phyloP scores from a whole-genome alignment of 2,888 invertebrate species.

The Bhutanitis thaidina region DNA sequence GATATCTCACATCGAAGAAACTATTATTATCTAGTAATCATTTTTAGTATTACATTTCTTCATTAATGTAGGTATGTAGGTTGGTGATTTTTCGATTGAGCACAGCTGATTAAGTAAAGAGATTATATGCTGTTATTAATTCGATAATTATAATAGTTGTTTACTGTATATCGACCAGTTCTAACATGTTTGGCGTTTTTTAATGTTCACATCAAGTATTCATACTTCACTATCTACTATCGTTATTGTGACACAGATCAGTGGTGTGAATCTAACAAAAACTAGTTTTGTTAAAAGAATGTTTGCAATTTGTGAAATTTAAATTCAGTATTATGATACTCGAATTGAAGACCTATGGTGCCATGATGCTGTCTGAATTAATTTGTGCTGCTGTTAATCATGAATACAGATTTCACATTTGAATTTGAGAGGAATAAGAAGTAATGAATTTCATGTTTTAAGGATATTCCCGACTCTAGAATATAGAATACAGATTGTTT shows the following conservation, averaged over 20 bases:
- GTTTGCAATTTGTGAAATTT: not conserved
- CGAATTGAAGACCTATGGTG: slow-evolving; percentile 45
- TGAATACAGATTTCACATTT: slow-evolving; percentile 54
- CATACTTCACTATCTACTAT: no score
- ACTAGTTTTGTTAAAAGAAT: not conserved
- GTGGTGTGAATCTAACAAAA: not conserved
- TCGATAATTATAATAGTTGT: slow-evolving; percentile 18
- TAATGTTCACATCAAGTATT: slow-evolving; percentile 1
- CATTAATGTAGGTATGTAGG: not conserved
- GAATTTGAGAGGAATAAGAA: slow-evolving; percentile 58
- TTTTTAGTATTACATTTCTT: not conserved
- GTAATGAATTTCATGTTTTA: slow-evolving; percentile 34
- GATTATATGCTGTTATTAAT: slow-evolving; percentile 10
- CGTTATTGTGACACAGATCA: slow-evolving; percentile 5
- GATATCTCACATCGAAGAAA: not conserved
- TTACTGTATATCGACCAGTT: slow-evolving; percentile 14
- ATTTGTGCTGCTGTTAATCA: slow-evolving; percentile 49
- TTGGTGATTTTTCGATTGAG: slow-evolving; percentile 2
- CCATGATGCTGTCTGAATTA: slow-evolving; percentile 39
- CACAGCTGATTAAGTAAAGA: slow-evolving; percentile 16
- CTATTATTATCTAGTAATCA: not conserved
- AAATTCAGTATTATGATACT: slow-evolving; percentile 26
- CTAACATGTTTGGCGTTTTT: slow-evolving; percentile 7
- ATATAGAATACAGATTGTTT: slow-evolving; percentile 39
- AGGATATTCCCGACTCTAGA: slow-evolving; percentile 24